phyloP scores from a whole-genome alignment of 1,140 invertebrate genomes.

The Uloborus diversus region DNA sequence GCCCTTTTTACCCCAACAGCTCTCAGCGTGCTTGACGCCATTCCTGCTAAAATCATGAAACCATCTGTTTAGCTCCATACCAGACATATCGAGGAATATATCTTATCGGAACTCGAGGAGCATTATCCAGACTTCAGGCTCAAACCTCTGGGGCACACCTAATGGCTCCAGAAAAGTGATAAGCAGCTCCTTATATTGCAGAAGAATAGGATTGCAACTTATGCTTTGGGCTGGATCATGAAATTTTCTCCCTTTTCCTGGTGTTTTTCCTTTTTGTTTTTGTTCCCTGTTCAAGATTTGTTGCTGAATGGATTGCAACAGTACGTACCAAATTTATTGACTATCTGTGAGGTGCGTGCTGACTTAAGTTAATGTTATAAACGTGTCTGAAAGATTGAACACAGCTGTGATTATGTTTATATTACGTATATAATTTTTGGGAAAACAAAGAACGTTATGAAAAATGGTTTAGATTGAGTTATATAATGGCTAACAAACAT shows the following conservation, averaged over 20 bases:
- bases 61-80: slow-evolving; percentile 51
- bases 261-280: too few species aligned
- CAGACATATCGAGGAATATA: slow-evolving; percentile 54
- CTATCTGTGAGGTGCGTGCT: neutral
- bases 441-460: too few species aligned
- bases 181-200: slow-evolving; percentile 33
- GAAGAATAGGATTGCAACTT: slow-evolving; percentile 31
- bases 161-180: slow-evolving; percentile 44
- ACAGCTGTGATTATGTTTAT: too few species aligned
- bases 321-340: neutral
- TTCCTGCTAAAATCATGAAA: slow-evolving; percentile 40
- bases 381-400: neutral
- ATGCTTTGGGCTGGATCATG: slow-evolving; percentile 32
- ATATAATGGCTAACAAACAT: too few species aligned
- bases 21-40: slow-evolving; percentile 21
- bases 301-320: slow-evolving; percentile 22
- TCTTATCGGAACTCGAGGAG: slow-evolving; percentile 39
- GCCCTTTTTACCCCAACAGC: slow-evolving; percentile 17
- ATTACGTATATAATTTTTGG: too few species aligned
- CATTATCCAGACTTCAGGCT: slow-evolving; percentile 35
- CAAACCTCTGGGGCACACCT: slow-evolving; percentile 30
- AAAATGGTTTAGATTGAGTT: too few species aligned
- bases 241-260: slow-evolving; percentile 25
- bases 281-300: slow-evolving; percentile 10
- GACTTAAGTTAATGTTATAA: neutral